phyloP scores from a whole-genome alignment of 1,140 invertebrate species.

The Cyclargus thomasi region DNA sequence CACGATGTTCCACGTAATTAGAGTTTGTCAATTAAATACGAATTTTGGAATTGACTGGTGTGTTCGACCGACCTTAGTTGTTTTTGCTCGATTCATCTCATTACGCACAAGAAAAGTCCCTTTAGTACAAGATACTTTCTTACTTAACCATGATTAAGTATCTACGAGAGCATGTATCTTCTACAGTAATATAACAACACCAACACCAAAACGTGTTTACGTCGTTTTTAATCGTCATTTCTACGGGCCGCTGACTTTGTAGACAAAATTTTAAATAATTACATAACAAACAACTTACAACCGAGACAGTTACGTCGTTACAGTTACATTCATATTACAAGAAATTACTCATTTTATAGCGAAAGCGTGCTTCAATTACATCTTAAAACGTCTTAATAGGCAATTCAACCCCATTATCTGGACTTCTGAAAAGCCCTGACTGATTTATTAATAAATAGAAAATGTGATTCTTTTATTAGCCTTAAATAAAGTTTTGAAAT shows the following conservation, averaged over 20 bases:
- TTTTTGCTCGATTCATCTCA: too few species aligned
- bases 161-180: too few species aligned
- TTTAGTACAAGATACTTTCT: too few species aligned
- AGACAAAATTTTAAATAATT: background rate
- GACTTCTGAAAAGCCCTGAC: background rate
- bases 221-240: background rate
- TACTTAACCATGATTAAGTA: too few species aligned
- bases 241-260: background rate
- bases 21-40: too few species aligned
- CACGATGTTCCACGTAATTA: too few species aligned
- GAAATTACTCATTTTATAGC: background rate
- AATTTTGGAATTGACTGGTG: too few species aligned
- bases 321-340: background rate
- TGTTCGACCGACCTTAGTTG: too few species aligned
- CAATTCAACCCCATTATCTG: background rate
- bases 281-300: background rate
- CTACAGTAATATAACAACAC: background rate
- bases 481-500: too few species aligned
- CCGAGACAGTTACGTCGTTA: background rate
- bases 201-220: background rate
- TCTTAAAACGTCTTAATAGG: background rate
- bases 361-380: background rate
- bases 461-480: background rate
- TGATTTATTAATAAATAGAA: background rate
- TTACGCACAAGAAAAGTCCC: too few species aligned